phyloP scores from a whole-genome alignment of 2,797 vertebrate genomes.

The Triplophysa yarkandensis region DNA sequence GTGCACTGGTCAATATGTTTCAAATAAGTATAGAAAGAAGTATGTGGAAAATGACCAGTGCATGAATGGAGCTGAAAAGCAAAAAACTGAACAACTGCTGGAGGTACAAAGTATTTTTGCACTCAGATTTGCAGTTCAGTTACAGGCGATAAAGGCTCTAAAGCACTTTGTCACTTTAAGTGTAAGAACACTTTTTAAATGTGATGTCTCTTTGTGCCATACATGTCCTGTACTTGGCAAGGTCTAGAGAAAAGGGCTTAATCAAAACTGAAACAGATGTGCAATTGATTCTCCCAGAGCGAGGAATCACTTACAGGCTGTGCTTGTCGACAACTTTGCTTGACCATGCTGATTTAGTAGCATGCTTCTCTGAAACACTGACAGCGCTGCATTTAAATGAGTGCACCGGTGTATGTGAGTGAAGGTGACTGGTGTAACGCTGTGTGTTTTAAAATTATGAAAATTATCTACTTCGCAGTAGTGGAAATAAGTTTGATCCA shows the following conservation, averaged over 20 bases:
- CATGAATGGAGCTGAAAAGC: conserved; percentile 8
- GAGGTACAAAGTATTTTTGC: background rate
- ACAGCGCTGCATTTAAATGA: background rate
- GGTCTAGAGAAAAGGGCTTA: background rate
- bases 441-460: background rate
- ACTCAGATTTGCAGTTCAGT: background rate
- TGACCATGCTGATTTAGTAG: conserved; percentile 6
- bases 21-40: too few species aligned
- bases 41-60: background rate
- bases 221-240: background rate
- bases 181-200: background rate
- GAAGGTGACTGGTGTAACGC: background rate
- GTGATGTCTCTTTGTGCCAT: background rate
- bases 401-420: background rate
- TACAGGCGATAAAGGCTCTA: background rate
- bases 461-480: too few species aligned
- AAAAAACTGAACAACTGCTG: background rate
- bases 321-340: conserved; percentile 8
- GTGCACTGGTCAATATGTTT: too few species aligned
- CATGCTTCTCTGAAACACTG: background rate
- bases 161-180: background rate
- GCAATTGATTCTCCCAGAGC: conserved; percentile 2
- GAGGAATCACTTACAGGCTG: background rate
- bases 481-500: too few species aligned
- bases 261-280: conserved; percentile 23